Evolutionary conservation across 2,113 vertebrate species (phyloP).

Genomic region (Microtus oregoni): DNA sequence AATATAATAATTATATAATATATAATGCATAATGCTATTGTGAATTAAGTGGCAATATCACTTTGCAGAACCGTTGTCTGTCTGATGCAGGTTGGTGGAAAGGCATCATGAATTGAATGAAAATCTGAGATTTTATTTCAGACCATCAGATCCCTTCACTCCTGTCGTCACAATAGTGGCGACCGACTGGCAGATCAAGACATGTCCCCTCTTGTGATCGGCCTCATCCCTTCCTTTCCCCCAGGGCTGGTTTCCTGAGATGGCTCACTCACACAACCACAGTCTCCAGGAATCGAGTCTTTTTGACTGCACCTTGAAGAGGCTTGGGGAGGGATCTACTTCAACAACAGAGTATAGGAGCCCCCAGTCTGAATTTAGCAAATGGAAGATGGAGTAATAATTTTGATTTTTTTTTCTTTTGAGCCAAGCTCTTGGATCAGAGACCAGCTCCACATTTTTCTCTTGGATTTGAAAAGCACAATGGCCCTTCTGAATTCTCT

Average conservation of each 20-base stretch:
- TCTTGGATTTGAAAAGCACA: constrained; percentile 35
- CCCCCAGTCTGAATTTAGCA: not conserved
- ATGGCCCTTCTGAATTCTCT: constrained; percentile 12
- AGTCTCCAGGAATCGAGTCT: not conserved
- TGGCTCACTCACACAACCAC: not conserved
- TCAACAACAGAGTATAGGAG: not conserved
- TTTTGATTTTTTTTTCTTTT: not conserved
- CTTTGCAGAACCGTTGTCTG: not conserved
- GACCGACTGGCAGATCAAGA: not conserved
- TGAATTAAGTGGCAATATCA: not conserved
- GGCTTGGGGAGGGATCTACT: not conserved
- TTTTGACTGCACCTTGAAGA: not conserved
- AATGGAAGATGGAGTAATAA: not conserved
- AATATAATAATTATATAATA: not conserved
- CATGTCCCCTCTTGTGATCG: not conserved
- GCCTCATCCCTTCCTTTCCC: not conserved
- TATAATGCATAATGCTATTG: constrained; percentile 29
- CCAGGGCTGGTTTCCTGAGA: not conserved
- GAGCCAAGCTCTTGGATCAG: not conserved
- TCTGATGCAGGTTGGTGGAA: not conserved
- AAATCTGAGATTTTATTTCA: constrained; percentile 2
- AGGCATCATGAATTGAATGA: not conserved
- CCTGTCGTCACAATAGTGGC: not conserved
- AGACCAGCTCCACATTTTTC: not conserved
- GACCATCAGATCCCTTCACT: not conserved